These are phyloP conservation scores for Augiades crinisus DNA, from an alignment of 2,888 invertebrate species.

Conservation along the genomic window DNA sequence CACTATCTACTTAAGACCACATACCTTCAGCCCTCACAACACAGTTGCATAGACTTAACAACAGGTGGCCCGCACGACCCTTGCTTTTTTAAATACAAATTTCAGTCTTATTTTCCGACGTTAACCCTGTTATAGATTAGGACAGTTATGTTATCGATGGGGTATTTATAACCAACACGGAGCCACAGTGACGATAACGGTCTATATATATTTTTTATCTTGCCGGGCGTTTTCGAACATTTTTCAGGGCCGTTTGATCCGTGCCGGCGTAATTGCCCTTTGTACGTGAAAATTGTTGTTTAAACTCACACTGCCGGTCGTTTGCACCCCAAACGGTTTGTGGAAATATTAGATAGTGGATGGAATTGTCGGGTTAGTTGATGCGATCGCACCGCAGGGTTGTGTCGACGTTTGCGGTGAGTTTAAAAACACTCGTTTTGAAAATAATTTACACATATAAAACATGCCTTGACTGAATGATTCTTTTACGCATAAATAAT, in stretches of 20 bases:
- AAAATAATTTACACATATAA: no score
- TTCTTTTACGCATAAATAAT: no score
- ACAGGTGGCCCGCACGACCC: background rate
- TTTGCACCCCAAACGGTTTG: slow-evolving; percentile 35
- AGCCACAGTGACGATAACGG: slow-evolving; percentile 29
- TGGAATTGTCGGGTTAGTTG: slow-evolving; percentile 9
- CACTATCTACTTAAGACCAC: no score
- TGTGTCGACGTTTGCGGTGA: slow-evolving; percentile 5
- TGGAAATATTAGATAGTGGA: slow-evolving; percentile 24
- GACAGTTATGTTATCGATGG: slow-evolving; percentile 4
- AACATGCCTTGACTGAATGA: no score
- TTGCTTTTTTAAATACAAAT: background rate
- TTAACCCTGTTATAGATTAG: no score
- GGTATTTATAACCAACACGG: slow-evolving; percentile 14
- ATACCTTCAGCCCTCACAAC: no score
- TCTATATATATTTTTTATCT: slow-evolving; percentile 39
- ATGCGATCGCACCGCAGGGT: slow-evolving; percentile 6
- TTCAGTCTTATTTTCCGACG: no score
- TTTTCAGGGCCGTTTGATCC: slow-evolving; percentile 42
- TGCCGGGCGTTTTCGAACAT: slow-evolving; percentile 32
- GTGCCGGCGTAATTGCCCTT: slow-evolving; percentile 44
- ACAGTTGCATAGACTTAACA: no score
- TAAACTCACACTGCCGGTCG: slow-evolving; percentile 33
- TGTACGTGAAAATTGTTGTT: slow-evolving; percentile 42
- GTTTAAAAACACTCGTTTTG: background rate